Evolutionary conservation across 1,140 invertebrate species (phyloP).

Genomic region (Ceratosolen fusciceps): DNA sequence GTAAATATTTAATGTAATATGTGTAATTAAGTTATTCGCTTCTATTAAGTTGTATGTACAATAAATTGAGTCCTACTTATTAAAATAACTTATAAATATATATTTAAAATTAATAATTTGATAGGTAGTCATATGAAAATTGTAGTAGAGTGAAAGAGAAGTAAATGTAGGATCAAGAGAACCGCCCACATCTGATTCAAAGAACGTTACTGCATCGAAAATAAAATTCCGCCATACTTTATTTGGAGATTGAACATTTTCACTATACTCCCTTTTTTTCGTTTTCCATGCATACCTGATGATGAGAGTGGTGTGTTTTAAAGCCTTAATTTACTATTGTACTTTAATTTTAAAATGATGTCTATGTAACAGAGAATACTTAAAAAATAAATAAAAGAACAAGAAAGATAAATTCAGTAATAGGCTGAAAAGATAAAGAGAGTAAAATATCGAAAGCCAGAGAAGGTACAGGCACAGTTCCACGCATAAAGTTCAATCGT

Average conservation of each 20-base stretch:
- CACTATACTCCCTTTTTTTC: not conserved
- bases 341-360: not conserved
- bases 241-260: not conserved
- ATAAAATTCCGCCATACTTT: slow-evolving; percentile 6
- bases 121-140: too few species aligned
- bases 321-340: not conserved
- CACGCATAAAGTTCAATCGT: not conserved
- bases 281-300: not conserved
- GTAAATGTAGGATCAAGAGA: not conserved
- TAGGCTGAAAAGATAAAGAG: not conserved
- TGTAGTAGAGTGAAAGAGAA: not conserved
- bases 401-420: not conserved
- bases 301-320: not conserved
- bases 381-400: not conserved
- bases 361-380: not conserved
- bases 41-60: too few species aligned
- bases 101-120: slow-evolving; percentile 4
- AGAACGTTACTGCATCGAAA: not conserved
- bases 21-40: too few species aligned
- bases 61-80: too few species aligned
- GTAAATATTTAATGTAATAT: too few species aligned
- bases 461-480: not conserved
- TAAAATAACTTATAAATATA: too few species aligned
- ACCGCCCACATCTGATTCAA: not conserved
- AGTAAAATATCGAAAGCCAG: not conserved